Base-by-base conservation (phyloP, 2,113 vertebrate genomes). In the Cheilinus undulatus region DNA sequence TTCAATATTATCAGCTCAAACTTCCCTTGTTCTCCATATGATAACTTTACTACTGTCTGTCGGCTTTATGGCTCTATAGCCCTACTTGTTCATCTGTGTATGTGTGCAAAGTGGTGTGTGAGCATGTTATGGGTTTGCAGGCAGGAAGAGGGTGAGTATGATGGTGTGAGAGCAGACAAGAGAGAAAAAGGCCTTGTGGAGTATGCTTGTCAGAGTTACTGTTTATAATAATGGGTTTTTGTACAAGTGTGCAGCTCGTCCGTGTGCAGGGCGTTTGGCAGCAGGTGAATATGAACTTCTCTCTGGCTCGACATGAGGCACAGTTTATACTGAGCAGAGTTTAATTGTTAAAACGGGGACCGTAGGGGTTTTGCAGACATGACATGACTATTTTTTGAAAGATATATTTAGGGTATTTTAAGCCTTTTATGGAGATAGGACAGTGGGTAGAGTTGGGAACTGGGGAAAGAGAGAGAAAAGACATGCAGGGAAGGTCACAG, bases 171-270 rank as follows among this genome's bases (percentile, higher is more conserved):
- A 34, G 40, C 28, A 22, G 48, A 32, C 38, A 50, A 28, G 61
- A 7, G 36, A 40, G 64, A 56, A 43, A 64, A 66, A 48, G 69
- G 65, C 59, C 46, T 15, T 30, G 13, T 48, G 1, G 40, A 49
- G 73, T n/a, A 46, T 54, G 56, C 64, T 72, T 63, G 20, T 71
- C 49, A 64, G 69, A 68, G 62, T 73, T 67, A 32, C 38, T 76
- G 49, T 74, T 66, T 79, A 60, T 68, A 59, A 75, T 66, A 74
- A 69, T 78, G 82, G 69, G 60, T 56, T 38, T 68, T 42, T 0
- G 14, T 38, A 62, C 17, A 7, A 4, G 54, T 43, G 48, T 28
- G 62, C 67, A 22, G 53, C 30, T 36, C 32, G 20, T 40, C 38
- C 66, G 71, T 70, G 66, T 62, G 40, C 36, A n/a, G 48, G 17